These are phyloP conservation scores for Sylvia atricapilla DNA, from an alignment of 2,113 vertebrate genomes.

Conservation along the genomic window DNA sequence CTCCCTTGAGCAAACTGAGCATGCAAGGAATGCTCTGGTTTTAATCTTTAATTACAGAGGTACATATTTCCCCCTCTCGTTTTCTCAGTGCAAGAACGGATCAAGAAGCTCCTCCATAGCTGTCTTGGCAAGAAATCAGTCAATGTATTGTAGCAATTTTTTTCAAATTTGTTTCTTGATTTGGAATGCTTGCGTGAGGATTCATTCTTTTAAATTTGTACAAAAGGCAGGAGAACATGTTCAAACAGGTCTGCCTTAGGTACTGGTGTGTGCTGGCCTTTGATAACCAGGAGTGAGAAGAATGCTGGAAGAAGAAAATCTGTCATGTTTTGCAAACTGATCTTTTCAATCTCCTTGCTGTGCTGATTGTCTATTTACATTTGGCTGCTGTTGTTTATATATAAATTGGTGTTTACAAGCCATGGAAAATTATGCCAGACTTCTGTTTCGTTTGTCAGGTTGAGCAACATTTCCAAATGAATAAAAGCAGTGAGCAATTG, in stretches of 20 bases:
- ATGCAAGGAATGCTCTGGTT: conserved; percentile 8
- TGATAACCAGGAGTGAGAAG: conserved; percentile 46
- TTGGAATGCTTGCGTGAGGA: conserved; percentile 78
- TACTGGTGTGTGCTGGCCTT: conserved; percentile 55
- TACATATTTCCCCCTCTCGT: conserved; percentile 33
- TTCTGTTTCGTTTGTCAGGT: conserved; percentile 62
- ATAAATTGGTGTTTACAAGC: conserved; percentile 51
- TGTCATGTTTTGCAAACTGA: conserved; percentile 44
- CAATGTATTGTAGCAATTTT: conserved; percentile 76
- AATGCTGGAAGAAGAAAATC: conserved; percentile 37
- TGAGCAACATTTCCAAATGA: conserved; percentile 50
- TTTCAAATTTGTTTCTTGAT: conserved; percentile 79
- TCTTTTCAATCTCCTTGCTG: conserved; percentile 38
- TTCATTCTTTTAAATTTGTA: conserved; percentile 73
- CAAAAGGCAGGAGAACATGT: conserved; percentile 79
- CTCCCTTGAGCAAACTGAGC: neutral
- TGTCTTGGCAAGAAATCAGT: conserved; percentile 76
- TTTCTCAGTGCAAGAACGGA: conserved; percentile 47
- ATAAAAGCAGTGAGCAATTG: conserved; percentile 22
- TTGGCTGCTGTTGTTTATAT: conserved; percentile 47
- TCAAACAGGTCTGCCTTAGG: conserved; percentile 74
- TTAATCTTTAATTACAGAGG: conserved; percentile 69
- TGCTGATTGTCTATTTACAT: conserved; percentile 49
- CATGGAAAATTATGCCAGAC: conserved; percentile 42
- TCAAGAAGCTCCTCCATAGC: conserved; percentile 63